Evolutionary conservation across 2,113 vertebrate genomes (phyloP).

Genomic region (Fregata magnificens): DNA sequence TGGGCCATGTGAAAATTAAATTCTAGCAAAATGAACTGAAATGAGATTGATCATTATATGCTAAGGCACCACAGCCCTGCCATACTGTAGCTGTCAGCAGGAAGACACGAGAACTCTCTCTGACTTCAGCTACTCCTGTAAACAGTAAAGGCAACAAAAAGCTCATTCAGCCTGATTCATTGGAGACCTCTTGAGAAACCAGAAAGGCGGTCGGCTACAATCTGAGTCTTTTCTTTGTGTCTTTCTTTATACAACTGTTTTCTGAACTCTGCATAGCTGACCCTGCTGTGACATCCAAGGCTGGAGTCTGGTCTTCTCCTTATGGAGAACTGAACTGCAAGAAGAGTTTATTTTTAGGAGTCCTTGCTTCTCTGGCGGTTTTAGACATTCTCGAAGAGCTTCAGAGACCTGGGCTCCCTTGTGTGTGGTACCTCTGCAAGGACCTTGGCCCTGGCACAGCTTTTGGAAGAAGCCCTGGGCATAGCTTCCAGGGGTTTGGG

Average conservation of each 20-base stretch:
- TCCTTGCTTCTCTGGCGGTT: not conserved
- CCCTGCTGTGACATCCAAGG: not conserved
- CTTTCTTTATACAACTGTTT: conserved; percentile 16
- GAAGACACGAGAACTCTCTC: conserved; percentile 13
- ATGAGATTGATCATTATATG: conserved; percentile 49
- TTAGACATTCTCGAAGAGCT: not conserved
- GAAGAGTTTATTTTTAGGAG: not conserved
- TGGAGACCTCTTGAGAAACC: conserved; percentile 32
- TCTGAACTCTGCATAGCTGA: conserved; percentile 6
- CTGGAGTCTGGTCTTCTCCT: not conserved
- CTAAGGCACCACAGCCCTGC: not conserved
- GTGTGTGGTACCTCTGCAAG: not conserved
- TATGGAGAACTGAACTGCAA: not conserved
- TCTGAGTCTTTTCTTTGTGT: conserved; percentile 21
- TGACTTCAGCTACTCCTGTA: conserved; percentile 32
- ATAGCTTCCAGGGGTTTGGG: not conserved
- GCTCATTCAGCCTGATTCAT: conserved; percentile 26
- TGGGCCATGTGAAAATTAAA: conserved; percentile 59
- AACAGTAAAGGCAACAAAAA: conserved; percentile 38
- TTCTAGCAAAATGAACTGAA: conserved; percentile 53
- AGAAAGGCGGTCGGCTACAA: not conserved
- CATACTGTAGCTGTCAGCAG: conserved; percentile 41
- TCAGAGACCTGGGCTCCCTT: not conserved
- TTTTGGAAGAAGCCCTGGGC: not conserved
- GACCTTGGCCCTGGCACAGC: not conserved